These are phyloP conservation scores for Cataglyphis rosenhaueri DNA, from an alignment of 2,888 invertebrate species.

Conservation along the genomic window DNA sequence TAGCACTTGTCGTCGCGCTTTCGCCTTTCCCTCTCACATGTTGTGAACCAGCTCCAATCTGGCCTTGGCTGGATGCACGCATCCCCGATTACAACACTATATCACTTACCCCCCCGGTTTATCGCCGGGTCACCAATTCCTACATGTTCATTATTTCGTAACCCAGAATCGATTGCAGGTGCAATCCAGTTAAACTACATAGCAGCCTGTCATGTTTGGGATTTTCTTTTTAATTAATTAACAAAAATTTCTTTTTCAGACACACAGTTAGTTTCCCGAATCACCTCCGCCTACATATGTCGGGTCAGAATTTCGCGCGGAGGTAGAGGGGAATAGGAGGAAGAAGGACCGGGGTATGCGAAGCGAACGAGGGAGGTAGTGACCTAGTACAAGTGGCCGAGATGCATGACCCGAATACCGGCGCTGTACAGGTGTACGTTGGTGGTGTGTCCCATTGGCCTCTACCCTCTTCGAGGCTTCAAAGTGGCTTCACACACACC, in stretches of 20 bases:
- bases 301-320: conserved; percentile 10
- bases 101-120: conserved; percentile 5
- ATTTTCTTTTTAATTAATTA: not conserved
- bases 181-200: too few relatives aligned
- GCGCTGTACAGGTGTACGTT: conserved; percentile 79
- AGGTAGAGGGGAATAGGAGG: not conserved
- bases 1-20: not conserved
- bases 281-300: not conserved
- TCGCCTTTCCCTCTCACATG: not conserved
- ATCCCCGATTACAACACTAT: conserved; percentile 37
- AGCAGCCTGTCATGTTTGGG: not conserved
- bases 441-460: conserved; percentile 81
- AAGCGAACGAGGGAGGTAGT: conserved; percentile 78
- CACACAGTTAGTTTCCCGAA: not conserved
- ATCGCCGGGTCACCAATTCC: conserved; percentile 38
- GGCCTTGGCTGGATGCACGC: conserved; percentile 31
- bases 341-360: conserved; percentile 53
- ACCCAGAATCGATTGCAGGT: not conserved
- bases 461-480: conserved; percentile 75
- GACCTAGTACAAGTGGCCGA: conserved; percentile 84
- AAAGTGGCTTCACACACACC: conserved; percentile 58
- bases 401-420: conserved; percentile 85
- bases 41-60: not conserved
- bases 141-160: conserved; percentile 12
- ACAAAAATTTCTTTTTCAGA: not conserved